A percentile compares a stretch with the other conserved stretches of the same genome.
Conservation (phyloP, 2,888 invertebrate genomes). For the Eucera pruinosa region DNA sequence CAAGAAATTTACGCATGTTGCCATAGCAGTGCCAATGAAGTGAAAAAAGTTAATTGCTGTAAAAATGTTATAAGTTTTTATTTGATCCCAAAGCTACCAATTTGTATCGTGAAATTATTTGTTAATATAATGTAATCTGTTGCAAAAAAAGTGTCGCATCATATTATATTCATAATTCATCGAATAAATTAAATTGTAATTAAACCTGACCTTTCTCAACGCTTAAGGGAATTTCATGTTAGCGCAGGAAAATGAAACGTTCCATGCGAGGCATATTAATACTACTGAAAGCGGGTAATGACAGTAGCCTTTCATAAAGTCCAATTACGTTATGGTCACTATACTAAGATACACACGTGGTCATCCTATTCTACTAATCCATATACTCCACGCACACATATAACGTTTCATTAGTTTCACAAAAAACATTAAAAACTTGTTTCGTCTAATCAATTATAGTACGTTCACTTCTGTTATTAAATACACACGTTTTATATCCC, state of each 20-base stretch:
- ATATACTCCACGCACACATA: neutral
- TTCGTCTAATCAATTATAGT: slow-evolving; percentile 9
- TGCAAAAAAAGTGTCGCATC: neutral
- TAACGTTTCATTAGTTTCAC: neutral
- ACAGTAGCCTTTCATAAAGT: slow-evolving; percentile 7
- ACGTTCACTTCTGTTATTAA: neutral
- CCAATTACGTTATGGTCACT: slow-evolving; percentile 22
- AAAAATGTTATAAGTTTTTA: neutral
- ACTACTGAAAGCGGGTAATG: slow-evolving; percentile 33
- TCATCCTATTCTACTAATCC: neutral
- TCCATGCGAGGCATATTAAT: neutral
- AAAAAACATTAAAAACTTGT: slow-evolving; percentile 10
- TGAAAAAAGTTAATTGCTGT: no score
- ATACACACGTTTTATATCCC: neutral
- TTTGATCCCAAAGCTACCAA: neutral
- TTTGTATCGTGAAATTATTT: neutral
- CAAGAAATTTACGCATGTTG: no score
- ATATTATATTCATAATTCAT: neutral
- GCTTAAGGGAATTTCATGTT: slow-evolving; percentile 8
- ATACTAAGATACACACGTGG: neutral
- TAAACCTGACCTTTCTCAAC: slow-evolving; percentile 11
- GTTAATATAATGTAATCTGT: neutral
- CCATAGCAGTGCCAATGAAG: no score
- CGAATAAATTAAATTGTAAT: slow-evolving; percentile 3
- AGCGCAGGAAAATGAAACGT: neutral